A percentile compares a stretch with the other conserved stretches of the same genome.
Evolutionary conservation across 2,888 invertebrate species (phyloP).

Genomic region (Gonocerus acuteangulatus): DNA sequence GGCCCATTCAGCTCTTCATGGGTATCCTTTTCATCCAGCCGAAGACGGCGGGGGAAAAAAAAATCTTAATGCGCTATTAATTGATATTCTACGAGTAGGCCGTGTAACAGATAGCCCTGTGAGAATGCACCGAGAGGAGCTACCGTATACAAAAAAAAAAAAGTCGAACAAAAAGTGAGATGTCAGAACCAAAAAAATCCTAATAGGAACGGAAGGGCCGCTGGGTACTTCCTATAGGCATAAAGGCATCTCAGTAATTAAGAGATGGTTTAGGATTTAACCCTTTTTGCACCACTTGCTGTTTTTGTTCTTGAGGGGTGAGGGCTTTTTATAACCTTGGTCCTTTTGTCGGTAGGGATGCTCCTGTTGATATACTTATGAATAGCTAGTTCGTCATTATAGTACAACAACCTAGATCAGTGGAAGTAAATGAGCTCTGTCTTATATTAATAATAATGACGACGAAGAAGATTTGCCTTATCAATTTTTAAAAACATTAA

Average conservation of each 20-base stretch:
- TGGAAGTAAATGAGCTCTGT: no score
- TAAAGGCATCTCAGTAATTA: not conserved
- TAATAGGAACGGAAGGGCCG: not conserved
- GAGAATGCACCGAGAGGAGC: not conserved
- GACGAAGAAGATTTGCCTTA: no score
- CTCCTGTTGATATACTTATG: no score
- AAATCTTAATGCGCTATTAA: not conserved
- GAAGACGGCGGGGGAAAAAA: not conserved
- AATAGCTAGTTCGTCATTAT: no score
- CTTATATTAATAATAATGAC: no score
- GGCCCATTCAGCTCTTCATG: no score
- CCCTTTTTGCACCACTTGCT: not conserved
- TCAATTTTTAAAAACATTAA: no score
- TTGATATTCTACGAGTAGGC: not conserved
- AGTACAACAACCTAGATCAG: no score
- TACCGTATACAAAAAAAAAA: not conserved
- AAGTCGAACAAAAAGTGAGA: not conserved
- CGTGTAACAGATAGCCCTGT: not conserved
- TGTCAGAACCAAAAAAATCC: not conserved
- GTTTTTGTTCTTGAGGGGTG: not conserved
- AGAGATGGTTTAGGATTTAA: not conserved
- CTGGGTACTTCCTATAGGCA: not conserved
- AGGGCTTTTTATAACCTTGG: no score
- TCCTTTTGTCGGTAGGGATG: no score
- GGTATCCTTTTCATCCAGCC: no score